Conservation (phyloP, 2,113 vertebrate genomes). For the Oophaga pumilio region DNA sequence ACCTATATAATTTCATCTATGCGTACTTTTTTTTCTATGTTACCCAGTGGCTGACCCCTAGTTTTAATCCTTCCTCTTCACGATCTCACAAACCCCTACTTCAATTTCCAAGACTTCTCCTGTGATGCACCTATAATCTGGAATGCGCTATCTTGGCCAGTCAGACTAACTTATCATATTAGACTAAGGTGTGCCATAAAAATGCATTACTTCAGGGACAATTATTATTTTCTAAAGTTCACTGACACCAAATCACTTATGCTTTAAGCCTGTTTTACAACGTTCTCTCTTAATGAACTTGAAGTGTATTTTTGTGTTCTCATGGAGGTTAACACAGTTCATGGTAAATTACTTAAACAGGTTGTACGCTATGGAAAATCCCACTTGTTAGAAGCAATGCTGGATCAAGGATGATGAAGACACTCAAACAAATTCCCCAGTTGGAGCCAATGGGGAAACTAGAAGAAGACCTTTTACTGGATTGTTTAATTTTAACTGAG, state of each 20-base stretch:
- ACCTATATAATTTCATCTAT: no score
- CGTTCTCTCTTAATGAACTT: neutral
- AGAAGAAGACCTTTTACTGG: neutral
- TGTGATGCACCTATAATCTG: no score
- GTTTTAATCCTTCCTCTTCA: no score
- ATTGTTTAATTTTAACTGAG: no score
- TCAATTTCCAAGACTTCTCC: no score
- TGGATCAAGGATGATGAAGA: neutral
- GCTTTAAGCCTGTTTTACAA: neutral
- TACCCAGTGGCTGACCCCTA: no score
- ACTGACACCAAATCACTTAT: neutral
- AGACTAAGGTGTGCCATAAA: neutral
- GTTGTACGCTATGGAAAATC: neutral
- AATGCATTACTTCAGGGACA: neutral
- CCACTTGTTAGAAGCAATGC: neutral
- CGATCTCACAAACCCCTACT: no score
- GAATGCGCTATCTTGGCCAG: no score
- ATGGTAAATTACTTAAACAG: neutral
- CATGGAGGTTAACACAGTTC: neutral
- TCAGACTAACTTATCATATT: no score
- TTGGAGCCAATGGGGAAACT: neutral
- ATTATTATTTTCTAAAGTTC: neutral
- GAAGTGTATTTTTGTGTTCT: neutral
- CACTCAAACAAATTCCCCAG: neutral
- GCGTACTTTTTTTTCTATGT: no score